These are phyloP conservation scores for Terrapene triunguis DNA, from an alignment of 2,113 vertebrate species.

Conservation along the genomic window DNA sequence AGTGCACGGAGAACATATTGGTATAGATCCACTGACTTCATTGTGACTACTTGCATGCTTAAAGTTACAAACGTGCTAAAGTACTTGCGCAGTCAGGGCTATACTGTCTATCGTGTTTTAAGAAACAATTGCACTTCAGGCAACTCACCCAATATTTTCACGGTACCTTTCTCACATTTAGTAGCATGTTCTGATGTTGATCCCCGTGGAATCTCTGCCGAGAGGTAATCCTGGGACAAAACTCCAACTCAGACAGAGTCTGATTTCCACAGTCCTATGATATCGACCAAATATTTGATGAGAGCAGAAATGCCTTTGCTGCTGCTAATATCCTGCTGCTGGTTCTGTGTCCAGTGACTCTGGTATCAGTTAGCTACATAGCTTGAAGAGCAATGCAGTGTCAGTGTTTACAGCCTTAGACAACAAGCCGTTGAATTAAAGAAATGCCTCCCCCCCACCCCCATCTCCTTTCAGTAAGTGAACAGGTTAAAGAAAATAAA, in stretches of 20 bases:
- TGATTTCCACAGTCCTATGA: background rate
- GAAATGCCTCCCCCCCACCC: background rate
- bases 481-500: background rate
- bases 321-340: background rate
- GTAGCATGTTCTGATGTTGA: background rate
- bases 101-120: background rate
- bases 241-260: accelerated
- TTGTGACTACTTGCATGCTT: background rate
- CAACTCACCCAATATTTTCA: background rate
- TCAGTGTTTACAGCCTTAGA: background rate
- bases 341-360: background rate
- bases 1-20: background rate
- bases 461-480: background rate
- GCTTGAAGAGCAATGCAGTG: background rate
- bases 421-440: background rate
- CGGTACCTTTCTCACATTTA: background rate
- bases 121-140: background rate
- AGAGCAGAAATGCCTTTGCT: background rate
- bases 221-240: background rate
- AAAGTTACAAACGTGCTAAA: background rate
- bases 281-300: accelerated
- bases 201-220: background rate
- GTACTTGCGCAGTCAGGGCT: background rate
- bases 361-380: background rate
- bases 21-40: background rate